These are phyloP conservation scores for Denticeps clupeoides DNA, from an alignment of 2,797 vertebrate species.

Conservation along the genomic window DNA sequence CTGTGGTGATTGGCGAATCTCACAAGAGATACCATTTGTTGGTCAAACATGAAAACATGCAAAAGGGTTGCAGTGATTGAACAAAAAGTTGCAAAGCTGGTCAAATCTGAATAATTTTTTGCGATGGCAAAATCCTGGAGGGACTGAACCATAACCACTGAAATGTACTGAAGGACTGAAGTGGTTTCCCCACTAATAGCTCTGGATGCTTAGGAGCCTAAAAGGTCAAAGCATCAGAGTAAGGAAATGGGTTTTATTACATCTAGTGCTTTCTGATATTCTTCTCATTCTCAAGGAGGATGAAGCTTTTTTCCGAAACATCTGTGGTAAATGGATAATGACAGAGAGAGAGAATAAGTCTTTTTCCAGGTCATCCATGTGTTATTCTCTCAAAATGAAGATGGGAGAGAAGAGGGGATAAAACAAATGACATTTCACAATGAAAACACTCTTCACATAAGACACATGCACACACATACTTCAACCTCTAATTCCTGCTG, in stretches of 20 bases:
- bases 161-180: background rate
- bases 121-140: too few relatives aligned
- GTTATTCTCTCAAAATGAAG: slow-evolving; percentile 6
- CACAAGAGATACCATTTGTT: too few relatives aligned
- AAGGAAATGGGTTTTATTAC: slow-evolving; percentile 52
- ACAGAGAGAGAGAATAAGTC: slow-evolving; percentile 28
- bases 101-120: too few relatives aligned
- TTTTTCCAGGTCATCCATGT: slow-evolving; percentile 10
- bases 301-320: slow-evolving; percentile 69
- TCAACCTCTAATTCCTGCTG: slow-evolving; percentile 34
- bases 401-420: slow-evolving; percentile 10
- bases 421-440: slow-evolving; percentile 24
- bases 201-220: slow-evolving; percentile 30
- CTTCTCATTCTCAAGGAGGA: slow-evolving; percentile 69
- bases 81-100: too few relatives aligned
- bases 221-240: slow-evolving; percentile 32
- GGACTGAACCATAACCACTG: background rate
- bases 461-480: slow-evolving; percentile 24
- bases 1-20: too few relatives aligned
- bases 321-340: slow-evolving; percentile 50
- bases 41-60: too few relatives aligned
- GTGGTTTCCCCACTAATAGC: slow-evolving; percentile 45
- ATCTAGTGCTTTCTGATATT: slow-evolving; percentile 63
- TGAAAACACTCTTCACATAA: background rate
- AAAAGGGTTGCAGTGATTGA: too few relatives aligned